Conservation (phyloP, 23 tunicate species). For the Botrylloides violaceus region DNA sequence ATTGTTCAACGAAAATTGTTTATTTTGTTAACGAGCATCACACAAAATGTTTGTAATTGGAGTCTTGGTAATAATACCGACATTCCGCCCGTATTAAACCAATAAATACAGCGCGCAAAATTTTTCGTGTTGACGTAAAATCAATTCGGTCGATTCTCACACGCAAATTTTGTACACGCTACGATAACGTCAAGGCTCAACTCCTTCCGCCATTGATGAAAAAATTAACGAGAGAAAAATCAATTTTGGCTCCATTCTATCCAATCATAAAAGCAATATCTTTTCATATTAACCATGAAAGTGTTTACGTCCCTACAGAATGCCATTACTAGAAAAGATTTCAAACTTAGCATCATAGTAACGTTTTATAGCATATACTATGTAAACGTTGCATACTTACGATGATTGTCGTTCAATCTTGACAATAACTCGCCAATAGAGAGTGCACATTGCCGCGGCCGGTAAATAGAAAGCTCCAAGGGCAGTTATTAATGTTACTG, state of each 20-base stretch:
- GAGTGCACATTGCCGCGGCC: constrained; percentile 52
- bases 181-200: no score
- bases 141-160: constrained; percentile 8
- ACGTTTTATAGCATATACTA: no score
- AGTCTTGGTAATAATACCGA: neutral
- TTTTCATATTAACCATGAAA: no score
- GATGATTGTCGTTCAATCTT: constrained; percentile 35
- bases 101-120: neutral
- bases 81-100: neutral
- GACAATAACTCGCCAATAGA: constrained; percentile 58
- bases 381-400: constrained; percentile 22
- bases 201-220: no score
- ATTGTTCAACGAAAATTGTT: no score
- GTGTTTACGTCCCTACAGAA: no score
- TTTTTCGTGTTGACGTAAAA: constrained; percentile 14
- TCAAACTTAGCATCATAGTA: no score
- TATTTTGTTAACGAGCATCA: neutral
- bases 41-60: neutral
- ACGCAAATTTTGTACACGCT: neutral
- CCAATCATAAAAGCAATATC: no score
- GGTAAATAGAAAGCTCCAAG: constrained; percentile 71
- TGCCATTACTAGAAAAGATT: no score
- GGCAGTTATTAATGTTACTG: constrained; percentile 42
- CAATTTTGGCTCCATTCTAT: no score
- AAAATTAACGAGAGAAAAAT: no score